These are phyloP conservation scores for Keiferia lycopersicella DNA, from an alignment of 2,888 invertebrate genomes.

Conservation along the genomic window DNA sequence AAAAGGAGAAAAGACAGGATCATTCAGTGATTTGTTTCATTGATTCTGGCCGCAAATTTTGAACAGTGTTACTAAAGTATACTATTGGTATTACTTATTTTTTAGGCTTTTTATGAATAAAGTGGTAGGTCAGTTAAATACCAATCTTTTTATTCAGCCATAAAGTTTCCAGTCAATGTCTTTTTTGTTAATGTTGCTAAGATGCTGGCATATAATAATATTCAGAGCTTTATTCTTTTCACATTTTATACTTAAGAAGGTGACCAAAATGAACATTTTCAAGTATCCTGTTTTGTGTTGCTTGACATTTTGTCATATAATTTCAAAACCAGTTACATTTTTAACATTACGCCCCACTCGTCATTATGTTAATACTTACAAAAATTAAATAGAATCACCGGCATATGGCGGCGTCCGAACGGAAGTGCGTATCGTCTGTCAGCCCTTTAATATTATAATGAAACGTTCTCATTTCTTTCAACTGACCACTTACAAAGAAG, in stretches of 20 bases:
- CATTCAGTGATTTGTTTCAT: not conserved
- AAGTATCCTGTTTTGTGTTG: constrained; percentile 1
- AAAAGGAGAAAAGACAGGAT: not conserved
- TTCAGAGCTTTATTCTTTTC: not conserved
- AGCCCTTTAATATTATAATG: constrained; percentile 74
- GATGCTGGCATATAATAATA: not conserved
- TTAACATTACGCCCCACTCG: constrained; percentile 39
- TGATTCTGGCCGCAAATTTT: not conserved
- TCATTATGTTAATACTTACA: constrained; percentile 50
- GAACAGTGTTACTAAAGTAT: no score
- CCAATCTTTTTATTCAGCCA: no score
- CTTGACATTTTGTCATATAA: constrained; percentile 18
- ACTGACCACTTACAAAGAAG: constrained; percentile 76
- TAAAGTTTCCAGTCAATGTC: no score
- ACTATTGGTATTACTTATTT: no score
- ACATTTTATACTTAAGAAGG: not conserved
- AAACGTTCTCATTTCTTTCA: constrained; percentile 72
- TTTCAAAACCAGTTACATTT: constrained; percentile 33
- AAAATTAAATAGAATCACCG: constrained; percentile 58
- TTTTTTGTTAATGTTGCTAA: no score
- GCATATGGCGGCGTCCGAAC: constrained; percentile 74
- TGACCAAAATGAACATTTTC: not conserved
- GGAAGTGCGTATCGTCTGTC: constrained; percentile 79
- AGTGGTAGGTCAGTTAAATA: no score
- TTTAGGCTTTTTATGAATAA: no score